Base-by-base conservation (phyloP, 2,113 vertebrate species). In the Calyptomena viridis region DNA sequence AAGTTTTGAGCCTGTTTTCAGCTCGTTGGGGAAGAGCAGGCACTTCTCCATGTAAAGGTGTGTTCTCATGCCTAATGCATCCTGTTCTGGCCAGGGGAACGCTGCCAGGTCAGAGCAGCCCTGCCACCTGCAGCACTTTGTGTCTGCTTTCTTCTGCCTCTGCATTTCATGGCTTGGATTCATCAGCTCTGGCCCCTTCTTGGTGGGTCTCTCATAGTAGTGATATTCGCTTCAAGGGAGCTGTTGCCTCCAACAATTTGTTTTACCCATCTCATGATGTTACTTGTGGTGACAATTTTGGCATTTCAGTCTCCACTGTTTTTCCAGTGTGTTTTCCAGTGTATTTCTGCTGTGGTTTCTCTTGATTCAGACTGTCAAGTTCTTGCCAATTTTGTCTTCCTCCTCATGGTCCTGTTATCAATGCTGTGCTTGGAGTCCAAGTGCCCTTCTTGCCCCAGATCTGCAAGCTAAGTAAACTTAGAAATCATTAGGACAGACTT, bases 391-490 rank as follows among this genome's bases (percentile, higher is more conserved):
- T 95, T 91, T 83, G 23, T 72, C n/a, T 85, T 94, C 47, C 33
- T 90, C 3, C 1, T 83, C 64, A 22, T 83, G 83, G 56, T 91
- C 44, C 71, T 14, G 3, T 89, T 95, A 81, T 62, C 86, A 84
- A 3, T 81, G 52, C 72, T 35, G 25, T 40, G 37, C 58, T 77
- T 72, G 77, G 59, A 87, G 24, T 85, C 84, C 37, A 83, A 87
- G 83, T 87, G 82, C 52, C 82, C 75, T 93, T 94, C 89, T 73
- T 3, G 9, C 71, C 71, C 84, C 71, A 77, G 79, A 89, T 79
- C 77, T 93, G 87, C 84, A 94, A 95, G 90, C 90, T 92, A 88
- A 91, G 84, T 89, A 95, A 95, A 90, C 67, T 81, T 53, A 68
- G 84, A 50, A 90, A 96, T 96, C 78, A 89, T 94, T 89, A 97